Evolutionary conservation across 2,797 vertebrate genomes (phyloP), one percentile per base, ranked within the genome.

Genomic region (Momotus momota): DNA sequence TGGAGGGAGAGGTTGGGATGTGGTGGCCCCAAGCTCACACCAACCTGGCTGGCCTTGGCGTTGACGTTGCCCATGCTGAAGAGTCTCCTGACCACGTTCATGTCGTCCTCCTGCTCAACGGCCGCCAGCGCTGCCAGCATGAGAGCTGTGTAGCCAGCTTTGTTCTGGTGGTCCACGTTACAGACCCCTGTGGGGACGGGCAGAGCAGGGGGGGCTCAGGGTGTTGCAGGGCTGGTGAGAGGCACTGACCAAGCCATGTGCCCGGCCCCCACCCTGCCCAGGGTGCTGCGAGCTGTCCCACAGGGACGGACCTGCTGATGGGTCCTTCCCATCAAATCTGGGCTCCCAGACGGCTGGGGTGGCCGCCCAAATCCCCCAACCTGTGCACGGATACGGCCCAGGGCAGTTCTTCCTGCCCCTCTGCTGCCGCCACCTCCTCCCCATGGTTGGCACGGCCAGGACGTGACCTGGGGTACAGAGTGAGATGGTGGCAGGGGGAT

Each of bases 91-190:
- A 99, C 98, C 74, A 99, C 98, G 2, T 95, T 97, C 98, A 99
- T 99, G 97, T 99, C 99, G 0, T 98, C 97, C 14, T 99, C 98
- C 86, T 97, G 97, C 95, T 99, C 99, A 48, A 99, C 98, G 0
- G 99, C 98, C 0, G 99, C 99, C 60, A 99, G 98, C 0, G 99
- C 99, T 4, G 99, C 99, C 95, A 99, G 97, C 99, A 99, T 99
- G 87, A 99, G 99, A 25, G 99, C 99, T 0, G 99, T 99, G 96
- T 99, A 99, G 41, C 99, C 99, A 0, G 99, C 99, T 96, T 99
- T 99, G 95, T 99, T 99, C 98, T 99, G 99, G 91, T 98, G 98
- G 93, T 99, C 98, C 77, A 99, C 98, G 0, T 98, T 97, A 61
- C 99, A 99, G 93, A 99, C 97, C 16, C 98, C 99, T 99, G 97